Percentiles rank a stretch among this genome's conserved stretches.
Conservation (phyloP, 2,888 invertebrate genomes). For the Phorcus lineatus region DNA sequence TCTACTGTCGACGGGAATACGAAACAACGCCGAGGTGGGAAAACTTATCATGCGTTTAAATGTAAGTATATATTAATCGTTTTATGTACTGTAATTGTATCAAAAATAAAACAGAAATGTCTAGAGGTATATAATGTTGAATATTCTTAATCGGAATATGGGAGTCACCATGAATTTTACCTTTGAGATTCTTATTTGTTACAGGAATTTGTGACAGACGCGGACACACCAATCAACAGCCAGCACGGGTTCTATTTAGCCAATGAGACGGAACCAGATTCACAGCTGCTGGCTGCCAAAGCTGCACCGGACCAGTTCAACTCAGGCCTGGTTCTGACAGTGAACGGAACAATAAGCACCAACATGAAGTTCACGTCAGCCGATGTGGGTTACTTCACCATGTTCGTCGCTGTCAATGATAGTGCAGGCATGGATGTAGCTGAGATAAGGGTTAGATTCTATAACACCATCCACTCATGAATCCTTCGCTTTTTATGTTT, state of each 20-base stretch:
- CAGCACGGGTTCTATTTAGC: neutral
- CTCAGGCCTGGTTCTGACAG: neutral
- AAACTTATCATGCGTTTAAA: neutral
- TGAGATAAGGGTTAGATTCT: neutral
- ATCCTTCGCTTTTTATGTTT: neutral
- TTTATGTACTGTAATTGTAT: too few relatives aligned
- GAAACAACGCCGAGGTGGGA: neutral
- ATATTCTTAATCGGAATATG: too few relatives aligned
- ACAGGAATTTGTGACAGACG: neutral
- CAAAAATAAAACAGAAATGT: too few relatives aligned
- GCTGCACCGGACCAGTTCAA: neutral
- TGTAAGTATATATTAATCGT: neutral
- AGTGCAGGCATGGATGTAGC: constrained; percentile 1
- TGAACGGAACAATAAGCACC: constrained; percentile 7
- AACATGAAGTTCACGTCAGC: constrained; percentile 2
- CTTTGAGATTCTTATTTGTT: neutral
- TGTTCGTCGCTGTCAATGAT: neutral
- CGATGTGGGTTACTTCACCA: neutral
- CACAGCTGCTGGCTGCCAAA: neutral
- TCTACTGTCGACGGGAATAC: neutral
- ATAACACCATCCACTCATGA: too few relatives aligned
- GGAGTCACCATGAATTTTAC: neutral
- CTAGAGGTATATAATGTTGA: too few relatives aligned
- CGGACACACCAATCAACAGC: neutral
- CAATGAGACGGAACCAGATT: neutral